Evolutionary conservation across 2,113 vertebrate genomes (phyloP).

Genomic region (Gila orcuttii): DNA sequence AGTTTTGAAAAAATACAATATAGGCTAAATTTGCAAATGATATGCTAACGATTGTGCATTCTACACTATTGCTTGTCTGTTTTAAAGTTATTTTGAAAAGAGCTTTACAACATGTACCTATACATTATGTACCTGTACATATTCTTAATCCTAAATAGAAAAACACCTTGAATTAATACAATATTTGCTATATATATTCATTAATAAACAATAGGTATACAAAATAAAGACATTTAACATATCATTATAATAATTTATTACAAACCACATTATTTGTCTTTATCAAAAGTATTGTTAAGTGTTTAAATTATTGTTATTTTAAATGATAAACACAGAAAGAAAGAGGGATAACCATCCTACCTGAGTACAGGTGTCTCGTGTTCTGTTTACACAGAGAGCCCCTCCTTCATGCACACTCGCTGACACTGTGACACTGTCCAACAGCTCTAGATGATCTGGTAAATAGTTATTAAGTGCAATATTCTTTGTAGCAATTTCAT

Average conservation of each 20-base stretch:
- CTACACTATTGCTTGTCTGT: background rate
- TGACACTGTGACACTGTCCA: too few relatives aligned
- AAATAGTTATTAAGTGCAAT: too few relatives aligned
- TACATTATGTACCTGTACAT: background rate
- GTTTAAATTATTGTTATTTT: background rate
- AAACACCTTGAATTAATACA: background rate
- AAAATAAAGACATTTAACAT: background rate
- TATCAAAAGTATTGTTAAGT: background rate
- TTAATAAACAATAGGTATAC: background rate
- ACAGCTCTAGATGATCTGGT: too few relatives aligned
- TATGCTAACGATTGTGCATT: background rate
- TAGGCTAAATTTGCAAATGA: background rate
- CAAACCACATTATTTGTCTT: background rate
- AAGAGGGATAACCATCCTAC: conserved; percentile 40
- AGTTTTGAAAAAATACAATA: background rate
- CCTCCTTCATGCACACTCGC: conserved; percentile 14
- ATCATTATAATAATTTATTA: background rate
- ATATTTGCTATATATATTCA: background rate
- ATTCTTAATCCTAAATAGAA: background rate
- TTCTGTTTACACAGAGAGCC: conserved; percentile 23
- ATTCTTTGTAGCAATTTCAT: too few relatives aligned
- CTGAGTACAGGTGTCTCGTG: conserved; percentile 41
- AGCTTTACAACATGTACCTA: background rate
- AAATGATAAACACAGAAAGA: background rate
- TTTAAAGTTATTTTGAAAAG: background rate